Evolutionary conservation across 2,113 vertebrate species (phyloP), one percentile per base, ranked within the genome.

Genomic region (Tympanuchus pallidicinctus): DNA sequence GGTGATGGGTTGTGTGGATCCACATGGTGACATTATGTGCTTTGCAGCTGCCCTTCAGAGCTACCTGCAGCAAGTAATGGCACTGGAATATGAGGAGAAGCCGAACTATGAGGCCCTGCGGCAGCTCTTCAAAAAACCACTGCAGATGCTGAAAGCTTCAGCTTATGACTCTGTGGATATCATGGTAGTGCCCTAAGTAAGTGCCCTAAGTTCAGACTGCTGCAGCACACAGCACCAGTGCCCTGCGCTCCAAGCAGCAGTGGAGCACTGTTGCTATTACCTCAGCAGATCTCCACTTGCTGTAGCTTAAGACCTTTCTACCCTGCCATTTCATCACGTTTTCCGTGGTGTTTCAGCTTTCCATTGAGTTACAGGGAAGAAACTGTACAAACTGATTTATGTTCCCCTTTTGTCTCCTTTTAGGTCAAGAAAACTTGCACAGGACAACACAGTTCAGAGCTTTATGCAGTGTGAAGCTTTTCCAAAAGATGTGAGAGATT

Each of bases 61-160:
- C 5, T 99, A 98, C 96, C 94, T 99, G 96, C 96, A 96, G 54
- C 89, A 96, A 56, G 98, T 98, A 56, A 96, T 97, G 98, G 80
- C 83, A 15, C 98, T 99, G 32, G 78, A 94, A 71, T 99, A 99
- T 0, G 95, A 98, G 2, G 98, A 99, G 95, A 96, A 98, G 94
- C 99, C 99, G 0, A 83, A 98, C 95, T 99, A 99, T 4, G 6
- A 74, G 0, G 60, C 24, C 2, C 97, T 99, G 78, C 97, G 94
- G 85, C 95, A 50, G 4, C 93, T 50, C 25, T 97, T 99, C 43
- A 88, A 69, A n/a, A 82, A 69, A 4, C 83, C 94, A 3, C 96
- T 99, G 38, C 92, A 96, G 52, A 94, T 97, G 76, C 96, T 98
- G 78, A 97, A 94, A 50, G 50, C 88, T 13, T 95, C 94, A 1